Evolutionary conservation across 1,140 invertebrate species (phyloP).

Genomic region (Saccostrea glomerata): DNA sequence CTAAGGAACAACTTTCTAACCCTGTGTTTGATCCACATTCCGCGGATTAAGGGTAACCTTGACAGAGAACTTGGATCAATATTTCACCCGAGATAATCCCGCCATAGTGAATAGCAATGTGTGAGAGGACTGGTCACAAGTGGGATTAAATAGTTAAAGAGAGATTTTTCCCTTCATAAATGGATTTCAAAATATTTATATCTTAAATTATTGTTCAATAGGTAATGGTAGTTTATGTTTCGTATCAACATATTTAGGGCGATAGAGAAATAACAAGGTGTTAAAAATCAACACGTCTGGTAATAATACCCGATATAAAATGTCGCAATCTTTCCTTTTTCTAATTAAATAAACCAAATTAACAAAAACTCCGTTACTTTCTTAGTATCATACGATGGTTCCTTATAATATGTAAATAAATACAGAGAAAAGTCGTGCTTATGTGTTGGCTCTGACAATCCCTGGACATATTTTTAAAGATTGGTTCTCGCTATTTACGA

Average conservation of each 20-base stretch:
- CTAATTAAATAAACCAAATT: no score
- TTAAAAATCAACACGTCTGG: background rate
- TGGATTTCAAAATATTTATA: slow-evolving; percentile 21
- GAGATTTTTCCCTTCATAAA: slow-evolving; percentile 12
- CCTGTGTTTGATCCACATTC: background rate
- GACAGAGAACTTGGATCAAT: background rate
- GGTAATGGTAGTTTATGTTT: background rate
- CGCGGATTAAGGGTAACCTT: slow-evolving; percentile 4
- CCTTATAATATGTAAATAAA: no score
- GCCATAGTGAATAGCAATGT: background rate
- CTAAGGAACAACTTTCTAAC: no score
- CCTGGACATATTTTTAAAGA: no score
- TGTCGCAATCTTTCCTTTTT: no score
- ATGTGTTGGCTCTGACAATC: no score
- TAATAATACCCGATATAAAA: no score
- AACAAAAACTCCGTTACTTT: no score
- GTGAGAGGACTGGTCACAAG: background rate
- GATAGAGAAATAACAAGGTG: background rate
- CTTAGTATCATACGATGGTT: no score
- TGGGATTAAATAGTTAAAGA: slow-evolving; percentile 3
- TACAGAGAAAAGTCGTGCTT: no score
- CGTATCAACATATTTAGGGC: slow-evolving; percentile 4
- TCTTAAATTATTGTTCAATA: background rate
- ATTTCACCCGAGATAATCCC: slow-evolving; percentile 26
- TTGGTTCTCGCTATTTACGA: no score